A percentile compares a stretch with the other conserved stretches of the same genome.
Conservation (phyloP, 1,140 invertebrate genomes). For the Drosophila carrolli region DNA sequence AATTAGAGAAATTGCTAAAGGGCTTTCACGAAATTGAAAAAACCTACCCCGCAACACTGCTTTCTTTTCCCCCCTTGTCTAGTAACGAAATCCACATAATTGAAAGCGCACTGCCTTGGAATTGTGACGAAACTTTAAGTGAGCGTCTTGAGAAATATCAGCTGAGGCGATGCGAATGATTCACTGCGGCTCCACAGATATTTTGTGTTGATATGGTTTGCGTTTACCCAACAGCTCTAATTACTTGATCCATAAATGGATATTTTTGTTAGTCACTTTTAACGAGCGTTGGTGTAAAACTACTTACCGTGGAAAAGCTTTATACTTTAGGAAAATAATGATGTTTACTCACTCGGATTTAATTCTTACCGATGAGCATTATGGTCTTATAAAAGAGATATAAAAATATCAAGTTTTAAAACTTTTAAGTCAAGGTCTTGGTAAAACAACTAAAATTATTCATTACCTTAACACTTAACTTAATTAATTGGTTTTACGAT, state of each 20-base stretch:
- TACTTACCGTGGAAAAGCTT: constrained; percentile 9
- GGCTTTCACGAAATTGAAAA: constrained; percentile 73
- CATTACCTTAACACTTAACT: too few species aligned
- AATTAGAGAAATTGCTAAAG: constrained; percentile 71
- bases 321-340: constrained; percentile 7
- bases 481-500: too few species aligned
- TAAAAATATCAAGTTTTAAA: too few species aligned
- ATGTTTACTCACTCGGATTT: background rate
- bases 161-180: constrained; percentile 47
- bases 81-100: constrained; percentile 33
- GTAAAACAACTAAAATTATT: too few species aligned
- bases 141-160: constrained; percentile 22
- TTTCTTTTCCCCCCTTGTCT: background rate
- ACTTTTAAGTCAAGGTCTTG: too few species aligned
- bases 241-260: constrained; percentile 36
- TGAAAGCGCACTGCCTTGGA: constrained; percentile 36
- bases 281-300: background rate
- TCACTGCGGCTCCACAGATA: constrained; percentile 30
- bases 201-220: constrained; percentile 10
- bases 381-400: background rate
- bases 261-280: constrained; percentile 34
- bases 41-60: background rate
- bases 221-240: constrained; percentile 31
- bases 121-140: background rate
- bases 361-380: background rate